Percentiles rank a stretch among this genome's conserved stretches.
Conservation (phyloP, 2,797 vertebrate species). For the Chrysocyon brachyurus region DNA sequence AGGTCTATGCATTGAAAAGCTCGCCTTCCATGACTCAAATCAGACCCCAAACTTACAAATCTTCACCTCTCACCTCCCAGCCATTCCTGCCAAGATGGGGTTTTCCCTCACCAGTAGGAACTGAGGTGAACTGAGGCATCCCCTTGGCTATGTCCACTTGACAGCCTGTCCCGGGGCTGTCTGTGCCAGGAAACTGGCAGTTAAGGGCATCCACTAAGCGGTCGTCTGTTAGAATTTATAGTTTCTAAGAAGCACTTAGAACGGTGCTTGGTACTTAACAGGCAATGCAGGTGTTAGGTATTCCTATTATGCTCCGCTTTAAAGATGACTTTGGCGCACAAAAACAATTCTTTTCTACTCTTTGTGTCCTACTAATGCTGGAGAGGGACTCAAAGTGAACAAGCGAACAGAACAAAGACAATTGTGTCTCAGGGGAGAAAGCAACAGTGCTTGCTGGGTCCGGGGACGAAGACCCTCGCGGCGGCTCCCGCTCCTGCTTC, state of each 20-base stretch:
- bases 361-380: accelerated
- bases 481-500: accelerated
- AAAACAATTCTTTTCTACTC: too few relatives aligned
- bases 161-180: accelerated
- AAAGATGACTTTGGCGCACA: accelerated
- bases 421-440: accelerated
- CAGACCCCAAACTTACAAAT: accelerated
- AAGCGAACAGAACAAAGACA: not conserved
- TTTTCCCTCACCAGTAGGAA: not conserved
- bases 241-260: too few relatives aligned
- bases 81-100: accelerated
- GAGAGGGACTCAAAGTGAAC: not conserved
- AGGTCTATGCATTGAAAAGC: accelerated
- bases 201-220: not conserved
- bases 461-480: accelerated
- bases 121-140: accelerated
- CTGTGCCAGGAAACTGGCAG: accelerated
- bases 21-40: too few relatives aligned
- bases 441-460: accelerated
- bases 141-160: accelerated
- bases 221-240: too few relatives aligned
- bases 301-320: accelerated
- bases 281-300: accelerated
- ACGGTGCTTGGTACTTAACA: accelerated
- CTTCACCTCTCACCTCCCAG: accelerated